A percentile compares a stretch with the other conserved stretches of the same genome.
These are phyloP conservation scores for Lagopus muta DNA, from an alignment of 2,113 vertebrate genomes.

Conservation along the genomic window DNA sequence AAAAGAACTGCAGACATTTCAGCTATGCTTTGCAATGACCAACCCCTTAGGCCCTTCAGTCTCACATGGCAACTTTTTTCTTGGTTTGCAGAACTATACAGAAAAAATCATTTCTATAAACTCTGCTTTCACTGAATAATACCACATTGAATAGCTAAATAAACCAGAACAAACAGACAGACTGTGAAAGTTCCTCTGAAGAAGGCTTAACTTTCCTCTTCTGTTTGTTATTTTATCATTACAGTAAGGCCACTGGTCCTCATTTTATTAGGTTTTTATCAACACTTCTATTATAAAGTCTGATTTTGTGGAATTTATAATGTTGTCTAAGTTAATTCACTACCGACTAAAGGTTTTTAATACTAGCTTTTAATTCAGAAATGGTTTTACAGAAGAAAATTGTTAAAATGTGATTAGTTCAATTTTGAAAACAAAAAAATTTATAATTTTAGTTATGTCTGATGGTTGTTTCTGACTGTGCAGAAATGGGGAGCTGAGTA, in stretches of 20 bases:
- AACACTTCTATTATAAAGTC: neutral
- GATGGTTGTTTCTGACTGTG: neutral
- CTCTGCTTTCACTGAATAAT: constrained; percentile 46
- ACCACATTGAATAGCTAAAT: constrained; percentile 26
- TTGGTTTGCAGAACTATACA: constrained; percentile 4
- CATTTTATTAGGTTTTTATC: constrained; percentile 1
- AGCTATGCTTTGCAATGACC: constrained; percentile 33
- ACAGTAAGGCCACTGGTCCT: neutral
- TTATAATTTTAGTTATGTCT: neutral
- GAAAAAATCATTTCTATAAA: constrained; percentile 37
- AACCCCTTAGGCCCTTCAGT: neutral
- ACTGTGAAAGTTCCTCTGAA: constrained; percentile 18
- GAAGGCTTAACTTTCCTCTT: constrained; percentile 29
- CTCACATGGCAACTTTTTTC: constrained; percentile 22
- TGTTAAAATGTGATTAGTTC: neutral
- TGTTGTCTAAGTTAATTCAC: constrained; percentile 19
- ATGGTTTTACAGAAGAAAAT: neutral
- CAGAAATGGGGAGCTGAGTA: neutral
- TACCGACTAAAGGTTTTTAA: neutral
- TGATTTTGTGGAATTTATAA: neutral
- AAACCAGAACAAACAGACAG: constrained; percentile 35
- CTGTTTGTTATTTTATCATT: constrained; percentile 41
- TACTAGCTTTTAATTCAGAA: neutral
- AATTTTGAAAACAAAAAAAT: neutral
- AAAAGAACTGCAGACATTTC: constrained; percentile 10